Evolutionary conservation across 2,888 invertebrate genomes (phyloP).

Genomic region (Epiblema foenella): DNA sequence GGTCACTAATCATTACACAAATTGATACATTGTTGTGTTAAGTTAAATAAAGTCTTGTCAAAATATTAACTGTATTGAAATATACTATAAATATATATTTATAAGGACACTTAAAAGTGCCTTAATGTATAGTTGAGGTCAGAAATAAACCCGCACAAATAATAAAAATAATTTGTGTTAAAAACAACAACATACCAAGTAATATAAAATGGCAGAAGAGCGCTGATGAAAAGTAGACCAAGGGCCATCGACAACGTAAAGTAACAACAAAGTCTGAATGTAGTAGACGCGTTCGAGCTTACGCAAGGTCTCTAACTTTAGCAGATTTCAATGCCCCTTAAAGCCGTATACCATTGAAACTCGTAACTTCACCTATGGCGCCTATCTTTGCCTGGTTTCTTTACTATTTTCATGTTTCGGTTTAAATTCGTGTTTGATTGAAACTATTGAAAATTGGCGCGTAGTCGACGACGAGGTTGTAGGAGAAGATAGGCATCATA

Average conservation of each 20-base stretch:
- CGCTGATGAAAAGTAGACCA: neutral
- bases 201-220: neutral
- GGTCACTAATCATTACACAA: conserved; percentile 28
- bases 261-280: neutral
- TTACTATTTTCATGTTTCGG: neutral
- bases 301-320: neutral
- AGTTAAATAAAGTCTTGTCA: conserved; percentile 3
- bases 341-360: neutral
- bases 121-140: neutral
- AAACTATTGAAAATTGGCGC: too few species aligned
- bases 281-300: neutral
- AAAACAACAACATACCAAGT: neutral
- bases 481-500: too few species aligned
- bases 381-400: neutral
- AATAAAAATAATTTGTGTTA: neutral
- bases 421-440: too few species aligned
- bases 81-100: neutral
- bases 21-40: conserved; percentile 23
- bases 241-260: conserved; percentile 1
- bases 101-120: neutral
- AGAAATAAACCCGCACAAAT: neutral
- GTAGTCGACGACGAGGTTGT: too few species aligned
- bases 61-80: conserved; percentile 5
- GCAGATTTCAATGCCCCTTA: neutral
- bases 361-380: neutral